Evolutionary conservation across 92 coral and sea anemone genomes (phyloP).

Genomic region (Galaxea fascicularis): DNA sequence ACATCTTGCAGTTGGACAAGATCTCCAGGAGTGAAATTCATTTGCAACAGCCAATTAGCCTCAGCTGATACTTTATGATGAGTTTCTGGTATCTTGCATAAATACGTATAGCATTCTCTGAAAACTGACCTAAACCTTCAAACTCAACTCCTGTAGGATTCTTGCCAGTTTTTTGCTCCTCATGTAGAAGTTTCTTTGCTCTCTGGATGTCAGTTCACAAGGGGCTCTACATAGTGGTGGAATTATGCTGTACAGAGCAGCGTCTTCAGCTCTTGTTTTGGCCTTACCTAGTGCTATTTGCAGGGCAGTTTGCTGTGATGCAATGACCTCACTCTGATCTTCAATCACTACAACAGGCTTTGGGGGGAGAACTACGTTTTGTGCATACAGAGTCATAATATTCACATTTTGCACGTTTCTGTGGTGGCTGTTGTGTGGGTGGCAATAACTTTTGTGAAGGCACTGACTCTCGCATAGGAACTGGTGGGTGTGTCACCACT

Average conservation of each 20-base stretch:
- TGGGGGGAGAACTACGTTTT: neutral
- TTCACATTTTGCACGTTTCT: too few species aligned
- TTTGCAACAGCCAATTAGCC: conserved; percentile 5
- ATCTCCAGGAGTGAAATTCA: conserved; percentile 2
- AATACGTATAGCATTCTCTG: neutral
- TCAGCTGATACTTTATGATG: conserved; percentile 12
- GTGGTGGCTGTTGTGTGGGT: too few species aligned
- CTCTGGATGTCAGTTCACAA: neutral
- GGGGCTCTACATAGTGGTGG: neutral
- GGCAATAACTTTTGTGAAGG: too few species aligned
- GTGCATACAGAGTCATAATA: too few species aligned
- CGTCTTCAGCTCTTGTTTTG: conserved; percentile 36
- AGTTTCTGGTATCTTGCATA: neutral
- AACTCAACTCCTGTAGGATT: neutral
- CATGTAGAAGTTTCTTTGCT: neutral
- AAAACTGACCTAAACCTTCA: conserved; percentile 19
- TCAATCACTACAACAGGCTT: neutral
- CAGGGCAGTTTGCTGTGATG: neutral
- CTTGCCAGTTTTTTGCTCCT: conserved; percentile 1
- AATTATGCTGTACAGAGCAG: neutral
- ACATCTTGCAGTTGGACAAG: neutral
- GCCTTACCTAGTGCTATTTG: neutral
- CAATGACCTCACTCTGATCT: neutral
- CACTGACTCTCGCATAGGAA: too few species aligned
- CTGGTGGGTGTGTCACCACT: too few species aligned